Evolutionary conservation across 2,888 invertebrate species (phyloP).

Genomic region (Monoplex corrugatus): DNA sequence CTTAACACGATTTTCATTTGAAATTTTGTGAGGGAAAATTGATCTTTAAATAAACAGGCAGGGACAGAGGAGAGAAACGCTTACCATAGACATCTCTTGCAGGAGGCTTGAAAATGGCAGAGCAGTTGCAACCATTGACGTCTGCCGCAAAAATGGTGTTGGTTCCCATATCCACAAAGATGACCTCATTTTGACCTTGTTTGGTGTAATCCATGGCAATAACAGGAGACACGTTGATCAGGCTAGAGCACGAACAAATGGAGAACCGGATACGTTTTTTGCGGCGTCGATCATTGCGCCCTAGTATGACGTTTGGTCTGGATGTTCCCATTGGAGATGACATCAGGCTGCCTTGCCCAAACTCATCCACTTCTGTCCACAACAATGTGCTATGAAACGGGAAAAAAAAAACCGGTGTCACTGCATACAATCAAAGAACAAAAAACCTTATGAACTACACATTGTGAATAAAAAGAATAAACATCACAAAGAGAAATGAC

Average conservation of each 20-base stretch:
- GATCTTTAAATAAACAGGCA: neutral
- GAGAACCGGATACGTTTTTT: conserved; percentile 26
- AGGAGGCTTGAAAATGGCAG: conserved; percentile 51
- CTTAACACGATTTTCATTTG: conserved; percentile 54
- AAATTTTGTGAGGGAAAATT: conserved; percentile 40
- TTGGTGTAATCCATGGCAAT: conserved; percentile 88
- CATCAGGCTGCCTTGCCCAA: conserved; percentile 54
- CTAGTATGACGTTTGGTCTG: conserved; percentile 50
- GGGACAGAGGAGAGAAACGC: neutral
- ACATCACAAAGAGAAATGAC: too few species aligned
- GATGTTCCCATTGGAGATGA: conserved; percentile 49
- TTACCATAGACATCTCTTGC: conserved; percentile 53
- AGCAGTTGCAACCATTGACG: conserved; percentile 68
- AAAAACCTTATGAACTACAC: too few species aligned
- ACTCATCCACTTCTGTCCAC: conserved; percentile 68
- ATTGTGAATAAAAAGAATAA: too few species aligned
- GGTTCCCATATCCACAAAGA: conserved; percentile 63
- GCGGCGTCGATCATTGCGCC: conserved; percentile 23
- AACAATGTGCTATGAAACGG: conserved; percentile 64
- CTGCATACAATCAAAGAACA: too few species aligned
- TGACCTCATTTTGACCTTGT: conserved; percentile 64
- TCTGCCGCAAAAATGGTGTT: conserved; percentile 68
- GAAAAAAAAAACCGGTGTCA: too few species aligned
- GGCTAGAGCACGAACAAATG: conserved; percentile 84
- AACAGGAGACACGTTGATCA: conserved; percentile 85